Base-by-base conservation (phyloP, 2,888 invertebrate genomes). In the Drosophila mayaguana region DNA sequence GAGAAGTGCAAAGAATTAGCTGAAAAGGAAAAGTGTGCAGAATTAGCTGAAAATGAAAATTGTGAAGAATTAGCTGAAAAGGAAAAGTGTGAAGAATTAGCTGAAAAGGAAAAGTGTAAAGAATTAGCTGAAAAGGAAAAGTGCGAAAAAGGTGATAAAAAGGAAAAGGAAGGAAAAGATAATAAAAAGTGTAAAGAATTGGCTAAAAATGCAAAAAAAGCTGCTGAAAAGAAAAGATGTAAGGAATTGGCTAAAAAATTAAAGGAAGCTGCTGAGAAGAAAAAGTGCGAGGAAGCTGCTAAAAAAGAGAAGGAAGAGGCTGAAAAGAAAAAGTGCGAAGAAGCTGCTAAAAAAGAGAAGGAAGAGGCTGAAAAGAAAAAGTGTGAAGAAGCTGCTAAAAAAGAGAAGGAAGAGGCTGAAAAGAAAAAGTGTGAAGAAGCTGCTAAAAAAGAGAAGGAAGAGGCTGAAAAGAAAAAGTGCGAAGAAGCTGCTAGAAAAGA, bases 351-450 rank as follows among this genome's bases (percentile, higher is more conserved):
- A 12, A 54, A 54, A 3, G 32, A 42, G 2, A 61, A 61, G 7
- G 22, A 51, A 36, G 59, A 22, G 1, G 60, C 38, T 20, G 38
- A 12, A 32, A 32, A 43, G 32, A 42, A 61, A 20, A 28, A 50
- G n/a, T 22, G 53, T 3, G 53, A 28, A 0, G 22, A 53, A 5
- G 48, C 8, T 2, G 54, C 25, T 7, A 4, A n/a, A 12, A 54
- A 54, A 1, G 32, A 50, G 12, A 61, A 61, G 12, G 34, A 51
- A 25, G 59, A 22, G 2, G 60, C 38, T 32, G 38, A 12, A 32
- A 32, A 34, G 32, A 32, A 61, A 20, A 16, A 32, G 12, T 22
- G 53, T 3, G 36, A 28, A 0, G 9, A 53, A n/a, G 53, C 36
- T 1, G 36, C 36, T 2, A 16, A 36, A 36, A 36, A 36, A 16